Conservation (phyloP, 2,797 vertebrate genomes). For the Silurus aristotelis region DNA sequence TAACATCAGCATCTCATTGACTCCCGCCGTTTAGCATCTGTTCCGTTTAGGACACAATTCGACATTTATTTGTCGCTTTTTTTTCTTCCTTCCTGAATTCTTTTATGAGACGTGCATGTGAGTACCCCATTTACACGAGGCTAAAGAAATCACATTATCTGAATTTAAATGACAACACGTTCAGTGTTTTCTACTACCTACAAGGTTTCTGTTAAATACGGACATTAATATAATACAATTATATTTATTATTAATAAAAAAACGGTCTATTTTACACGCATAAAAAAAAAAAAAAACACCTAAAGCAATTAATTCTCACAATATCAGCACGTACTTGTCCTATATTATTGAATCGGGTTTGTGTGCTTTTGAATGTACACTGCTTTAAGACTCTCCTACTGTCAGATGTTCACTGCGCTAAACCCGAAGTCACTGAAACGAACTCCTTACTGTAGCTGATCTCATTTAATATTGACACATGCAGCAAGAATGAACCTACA, state of each 20-base stretch:
- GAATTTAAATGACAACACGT: background rate
- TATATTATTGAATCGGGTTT: background rate
- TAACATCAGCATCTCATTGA: constrained; percentile 71
- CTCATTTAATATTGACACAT: background rate
- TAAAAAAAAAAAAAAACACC: background rate
- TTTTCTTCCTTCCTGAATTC: no score
- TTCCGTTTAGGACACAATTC: constrained; percentile 70
- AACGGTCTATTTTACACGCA: background rate
- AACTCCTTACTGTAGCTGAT: background rate
- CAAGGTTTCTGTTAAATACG: background rate
- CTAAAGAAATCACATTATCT: background rate
- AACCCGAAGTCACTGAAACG: background rate
- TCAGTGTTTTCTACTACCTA: background rate
- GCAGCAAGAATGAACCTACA: background rate
- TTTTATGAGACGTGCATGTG: background rate
- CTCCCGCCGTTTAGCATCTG: constrained; percentile 77
- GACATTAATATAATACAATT: background rate
- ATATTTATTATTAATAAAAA: background rate
- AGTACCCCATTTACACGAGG: background rate
- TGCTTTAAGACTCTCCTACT: background rate
- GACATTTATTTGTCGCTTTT: no score
- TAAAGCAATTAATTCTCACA: background rate
- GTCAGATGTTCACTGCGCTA: background rate
- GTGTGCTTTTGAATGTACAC: background rate
- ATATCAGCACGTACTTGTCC: background rate